Evolutionary conservation across 1,140 invertebrate genomes (phyloP), one percentile per base, ranked within the genome.

Genomic region (Drosophila fuyamai): DNA sequence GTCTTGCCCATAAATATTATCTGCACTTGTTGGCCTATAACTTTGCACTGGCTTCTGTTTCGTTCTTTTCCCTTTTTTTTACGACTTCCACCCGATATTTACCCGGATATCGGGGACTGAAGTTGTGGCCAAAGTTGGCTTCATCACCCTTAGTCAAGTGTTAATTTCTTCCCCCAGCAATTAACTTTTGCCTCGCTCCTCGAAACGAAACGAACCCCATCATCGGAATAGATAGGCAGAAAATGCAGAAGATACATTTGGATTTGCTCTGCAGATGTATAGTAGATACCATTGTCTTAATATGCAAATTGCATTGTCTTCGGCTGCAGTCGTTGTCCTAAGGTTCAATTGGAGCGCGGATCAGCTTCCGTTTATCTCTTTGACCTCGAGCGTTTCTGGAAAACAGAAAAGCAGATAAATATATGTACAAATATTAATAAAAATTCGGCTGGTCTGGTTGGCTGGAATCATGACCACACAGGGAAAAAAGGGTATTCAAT

Each of bases 281-380:
- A 48, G 43, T 56, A 48, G 43, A 63, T 66, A 56, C 36, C 81
- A 84, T 85, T 85, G 81, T 85, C 81, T 85, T 62, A 86, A 85
- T 81, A 85, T 85, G 81, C 82, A 85, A 85, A 85, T 85, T 85
- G 78, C 82, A 81, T 81, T 82, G 78, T 82, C 63, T 63, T 32
- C 4, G 29, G 41, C 29, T 40, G 54, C 44, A 55, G 38, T 58
- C 57, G 40, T 53, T 36, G 27, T 48, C 29, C 44, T 47, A 36
- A 46, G 40, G 57, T 57, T 79, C 72, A 75, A 75, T 79, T 74
- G 60, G 57, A 70, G 70, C 47, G 46, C 79, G 38, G 76, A 56
- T 56, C 55, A 40, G 74, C 74, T 76, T 67, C 74, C 73, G 74
- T 76, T 76, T 76, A 76, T 76, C 61, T 55, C 59, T 61, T 84